Base-by-base conservation (phyloP, 2,888 invertebrate species). In the Acleris literana region DNA sequence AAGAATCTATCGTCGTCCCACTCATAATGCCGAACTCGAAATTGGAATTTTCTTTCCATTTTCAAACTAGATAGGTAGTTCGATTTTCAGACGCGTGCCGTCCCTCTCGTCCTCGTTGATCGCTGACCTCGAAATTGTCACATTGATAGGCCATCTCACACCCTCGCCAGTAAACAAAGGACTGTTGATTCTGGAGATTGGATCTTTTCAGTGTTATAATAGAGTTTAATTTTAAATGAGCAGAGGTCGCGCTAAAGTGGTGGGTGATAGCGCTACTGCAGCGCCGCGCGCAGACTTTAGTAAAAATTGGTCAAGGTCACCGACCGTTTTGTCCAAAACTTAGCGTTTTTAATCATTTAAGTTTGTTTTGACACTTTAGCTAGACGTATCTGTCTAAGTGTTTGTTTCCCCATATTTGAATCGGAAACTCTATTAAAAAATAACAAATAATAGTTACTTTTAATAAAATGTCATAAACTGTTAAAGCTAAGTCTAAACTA, bases 231-330 rank as follows among this genome's bases (percentile, higher is more conserved):
- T 33, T 53, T 17, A 25, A 63, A 63, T 66, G 60, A 56, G 70
- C 64, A 72, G 70, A 64, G 81, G 70, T 76, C 82, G 73, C 54
- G 68, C 49, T 74, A 68, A 69, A 69, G 59, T 75, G 75, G 84
- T 46, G 39, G 44, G 63, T 68, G 75, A 58, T 73, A 74, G 74
- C 70, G 81, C 79, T 75, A 83, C 78, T 81, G 85, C 83, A 84
- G 76, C 79, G 75, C 74, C 78, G 78, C 82, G 80, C 83, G 80
- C 79, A 79, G 80, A 77, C 78, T 78, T 76, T 76, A 76, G 79
- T 78, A 76, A 78, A 83, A 83, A 78, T 80, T 71, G 79, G 80
- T 77, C 85, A 84, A 85, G 86, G 84, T 79, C 80, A 71, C 60
- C 55, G 43, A 57, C 70, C 75, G 80, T 78, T 79, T 75, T 69